phyloP scores from a whole-genome alignment of 2,888 invertebrate genomes.

The Drosophila aldrichi region DNA sequence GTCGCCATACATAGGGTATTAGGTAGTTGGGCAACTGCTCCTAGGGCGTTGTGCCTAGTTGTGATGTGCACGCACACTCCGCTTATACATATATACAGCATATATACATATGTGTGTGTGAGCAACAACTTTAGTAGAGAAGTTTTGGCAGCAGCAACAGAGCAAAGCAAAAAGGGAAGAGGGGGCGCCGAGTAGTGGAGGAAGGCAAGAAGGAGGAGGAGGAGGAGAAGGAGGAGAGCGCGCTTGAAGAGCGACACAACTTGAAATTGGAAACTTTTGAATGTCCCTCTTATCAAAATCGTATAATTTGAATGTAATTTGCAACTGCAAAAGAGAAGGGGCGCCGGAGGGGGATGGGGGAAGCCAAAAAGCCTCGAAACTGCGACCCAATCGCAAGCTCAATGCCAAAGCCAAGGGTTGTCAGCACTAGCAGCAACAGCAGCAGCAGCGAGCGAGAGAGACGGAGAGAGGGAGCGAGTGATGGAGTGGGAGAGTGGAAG shows the following conservation, averaged over 20 bases:
- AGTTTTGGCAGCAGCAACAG: constrained; percentile 47
- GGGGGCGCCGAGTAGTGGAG: neutral
- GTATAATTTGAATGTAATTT: constrained; percentile 85
- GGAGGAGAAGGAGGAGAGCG: neutral
- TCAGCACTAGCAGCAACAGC: neutral
- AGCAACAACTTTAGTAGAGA: constrained; percentile 63
- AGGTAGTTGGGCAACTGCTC: neutral
- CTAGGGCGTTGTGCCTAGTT: neutral
- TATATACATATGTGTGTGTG: constrained; percentile 13
- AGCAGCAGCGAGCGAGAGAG: neutral
- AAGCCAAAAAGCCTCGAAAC: constrained; percentile 6
- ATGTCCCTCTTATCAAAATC: constrained; percentile 84
- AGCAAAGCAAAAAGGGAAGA: constrained; percentile 6
- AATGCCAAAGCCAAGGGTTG: constrained; percentile 33
- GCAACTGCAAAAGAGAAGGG: constrained; percentile 72
- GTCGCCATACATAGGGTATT: neutral
- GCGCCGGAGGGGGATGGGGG: neutral
- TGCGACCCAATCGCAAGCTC: constrained; percentile 20
- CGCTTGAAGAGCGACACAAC: constrained; percentile 74
- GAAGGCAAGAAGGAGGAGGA: neutral
- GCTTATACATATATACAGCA: constrained; percentile 2
- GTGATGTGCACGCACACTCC: constrained; percentile 40
- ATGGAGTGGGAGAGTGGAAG: neutral
- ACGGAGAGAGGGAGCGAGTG: neutral
- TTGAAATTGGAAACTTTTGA: constrained; percentile 85